Conservation (phyloP, 1,140 invertebrate species). For the Pseudoatta argentina region DNA sequence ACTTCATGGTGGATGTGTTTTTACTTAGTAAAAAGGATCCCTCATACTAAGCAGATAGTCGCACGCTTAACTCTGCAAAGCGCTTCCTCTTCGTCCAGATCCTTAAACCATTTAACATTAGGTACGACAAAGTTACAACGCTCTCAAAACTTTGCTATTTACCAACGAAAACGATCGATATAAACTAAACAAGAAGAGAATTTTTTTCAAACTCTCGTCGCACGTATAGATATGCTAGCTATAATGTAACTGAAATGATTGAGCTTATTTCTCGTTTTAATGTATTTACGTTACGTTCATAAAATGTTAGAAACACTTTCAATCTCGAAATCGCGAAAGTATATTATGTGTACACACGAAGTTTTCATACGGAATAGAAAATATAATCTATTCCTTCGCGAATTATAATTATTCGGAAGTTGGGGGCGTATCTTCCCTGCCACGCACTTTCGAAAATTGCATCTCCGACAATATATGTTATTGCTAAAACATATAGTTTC, state of each 20-base stretch:
- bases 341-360: neutral
- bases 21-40: slow-evolving; percentile 50
- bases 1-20: slow-evolving; percentile 19
- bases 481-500: slow-evolving; percentile 54
- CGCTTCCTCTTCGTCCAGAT: slow-evolving; percentile 7
- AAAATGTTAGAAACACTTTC: slow-evolving; percentile 6
- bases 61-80: neutral
- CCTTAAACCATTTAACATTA: slow-evolving; percentile 59
- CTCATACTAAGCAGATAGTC: slow-evolving; percentile 40
- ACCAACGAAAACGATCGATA: neutral
- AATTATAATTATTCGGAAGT: slow-evolving; percentile 43
- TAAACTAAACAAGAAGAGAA: neutral
- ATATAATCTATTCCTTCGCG: neutral
- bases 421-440: slow-evolving; percentile 3
- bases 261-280: neutral
- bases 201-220: neutral
- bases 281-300: neutral
- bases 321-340: neutral
- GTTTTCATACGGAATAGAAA: neutral
- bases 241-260: neutral
- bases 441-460: slow-evolving; percentile 50
- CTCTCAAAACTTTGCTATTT: slow-evolving; percentile 38
- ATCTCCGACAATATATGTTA: slow-evolving; percentile 53
- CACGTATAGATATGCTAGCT: neutral
- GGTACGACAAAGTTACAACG: slow-evolving; percentile 36